phyloP scores from a whole-genome alignment of 2,888 invertebrate species.

The Panopea generosa region DNA sequence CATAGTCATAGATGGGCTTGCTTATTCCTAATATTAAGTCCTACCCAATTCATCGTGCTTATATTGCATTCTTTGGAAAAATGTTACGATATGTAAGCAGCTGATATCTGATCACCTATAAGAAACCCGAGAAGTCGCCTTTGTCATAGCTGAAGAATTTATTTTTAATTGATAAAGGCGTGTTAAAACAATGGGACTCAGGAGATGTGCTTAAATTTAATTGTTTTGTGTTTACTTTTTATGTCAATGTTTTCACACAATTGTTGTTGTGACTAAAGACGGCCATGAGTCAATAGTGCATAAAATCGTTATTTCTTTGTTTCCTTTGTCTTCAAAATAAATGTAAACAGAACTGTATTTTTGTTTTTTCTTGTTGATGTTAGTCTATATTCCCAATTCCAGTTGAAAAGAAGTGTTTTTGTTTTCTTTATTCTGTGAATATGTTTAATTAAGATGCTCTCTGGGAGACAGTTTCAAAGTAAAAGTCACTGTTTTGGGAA shows the following conservation, averaged over 20 bases:
- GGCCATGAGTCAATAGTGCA: background rate
- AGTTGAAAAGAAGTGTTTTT: background rate
- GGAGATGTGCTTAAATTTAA: too few species aligned
- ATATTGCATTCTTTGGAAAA: too few species aligned
- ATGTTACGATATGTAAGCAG: too few species aligned
- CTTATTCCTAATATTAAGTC: too few species aligned
- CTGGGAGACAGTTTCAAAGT: background rate
- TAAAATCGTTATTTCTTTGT: background rate
- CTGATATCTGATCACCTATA: too few species aligned
- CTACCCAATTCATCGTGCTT: too few species aligned
- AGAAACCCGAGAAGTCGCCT: too few species aligned
- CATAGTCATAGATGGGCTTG: too few species aligned
- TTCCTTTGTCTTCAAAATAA: slow-evolving; percentile 1
- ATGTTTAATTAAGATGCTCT: background rate
- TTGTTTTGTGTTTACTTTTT: background rate
- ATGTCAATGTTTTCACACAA: background rate
- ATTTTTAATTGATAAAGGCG: too few species aligned
- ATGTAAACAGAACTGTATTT: background rate
- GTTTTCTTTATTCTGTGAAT: too few species aligned
- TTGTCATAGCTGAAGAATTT: too few species aligned
- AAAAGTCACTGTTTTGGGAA: background rate
- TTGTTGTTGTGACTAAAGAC: background rate
- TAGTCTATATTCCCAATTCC: background rate
- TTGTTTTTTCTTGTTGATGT: background rate
- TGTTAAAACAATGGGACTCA: too few species aligned